phyloP scores from a whole-genome alignment of 1,140 invertebrate species.

The Linepithema humile region DNA sequence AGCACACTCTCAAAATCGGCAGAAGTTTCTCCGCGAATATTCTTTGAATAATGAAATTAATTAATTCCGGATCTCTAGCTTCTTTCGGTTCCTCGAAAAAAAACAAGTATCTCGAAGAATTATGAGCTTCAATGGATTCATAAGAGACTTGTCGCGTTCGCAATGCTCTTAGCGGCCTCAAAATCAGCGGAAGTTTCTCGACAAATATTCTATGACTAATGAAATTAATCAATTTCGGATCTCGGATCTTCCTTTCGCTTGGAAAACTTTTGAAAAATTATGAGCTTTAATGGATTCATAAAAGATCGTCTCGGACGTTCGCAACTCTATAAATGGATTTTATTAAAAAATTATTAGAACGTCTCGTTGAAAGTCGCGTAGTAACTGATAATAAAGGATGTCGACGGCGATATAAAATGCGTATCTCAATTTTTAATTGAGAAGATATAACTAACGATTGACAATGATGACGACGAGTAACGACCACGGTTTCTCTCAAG shows the following conservation, averaged over 20 bases:
- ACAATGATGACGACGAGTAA: constrained; percentile 4
- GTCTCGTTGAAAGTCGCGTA: constrained; percentile 14
- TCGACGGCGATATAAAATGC: neutral
- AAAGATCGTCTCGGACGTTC: neutral
- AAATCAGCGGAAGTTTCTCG: no score
- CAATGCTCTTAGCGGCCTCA: no score
- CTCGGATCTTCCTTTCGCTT: no score
- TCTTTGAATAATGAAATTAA: neutral
- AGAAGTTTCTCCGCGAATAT: neutral
- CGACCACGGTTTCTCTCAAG: neutral
- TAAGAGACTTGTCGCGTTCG: no score
- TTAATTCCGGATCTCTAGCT: neutral
- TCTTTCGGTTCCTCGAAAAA: neutral
- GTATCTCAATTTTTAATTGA: constrained; percentile 29
- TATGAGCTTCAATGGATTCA: neutral
- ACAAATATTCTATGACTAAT: no score
- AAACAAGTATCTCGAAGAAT: neutral
- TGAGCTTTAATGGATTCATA: no score
- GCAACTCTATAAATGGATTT: neutral
- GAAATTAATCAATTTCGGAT: no score
- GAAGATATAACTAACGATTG: constrained; percentile 1
- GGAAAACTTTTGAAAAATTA: no score
- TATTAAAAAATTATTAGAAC: constrained; percentile 7
- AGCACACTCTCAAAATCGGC: neutral
- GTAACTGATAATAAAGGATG: neutral